phyloP scores from a whole-genome alignment of 2,888 invertebrate genomes.

The Chalcis sispes region DNA sequence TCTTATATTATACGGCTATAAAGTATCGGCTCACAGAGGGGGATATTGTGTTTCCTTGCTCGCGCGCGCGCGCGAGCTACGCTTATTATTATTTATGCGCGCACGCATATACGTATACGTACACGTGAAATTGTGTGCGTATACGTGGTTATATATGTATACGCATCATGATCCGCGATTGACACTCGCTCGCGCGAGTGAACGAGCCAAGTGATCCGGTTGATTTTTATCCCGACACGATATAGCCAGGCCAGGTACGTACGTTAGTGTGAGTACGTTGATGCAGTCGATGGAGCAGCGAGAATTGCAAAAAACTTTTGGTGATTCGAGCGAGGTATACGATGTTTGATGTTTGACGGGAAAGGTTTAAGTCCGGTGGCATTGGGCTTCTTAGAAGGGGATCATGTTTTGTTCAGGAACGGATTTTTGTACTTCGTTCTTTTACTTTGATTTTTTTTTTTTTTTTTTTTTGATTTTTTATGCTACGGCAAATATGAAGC shows the following conservation, averaged over 20 bases:
- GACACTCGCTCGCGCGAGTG: background rate
- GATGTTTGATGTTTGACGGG: no score
- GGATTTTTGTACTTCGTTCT: no score
- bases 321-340: no score
- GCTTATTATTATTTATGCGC: background rate
- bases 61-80: no score
- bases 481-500: no score
- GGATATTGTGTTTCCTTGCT: slow-evolving; percentile 45
- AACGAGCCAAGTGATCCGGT: no score
- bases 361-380: slow-evolving; percentile 1
- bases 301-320: slow-evolving; percentile 42
- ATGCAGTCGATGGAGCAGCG: slow-evolving; percentile 12
- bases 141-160: background rate
- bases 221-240: slow-evolving; percentile 13
- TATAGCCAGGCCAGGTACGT: no score
- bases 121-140: background rate
- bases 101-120: background rate
- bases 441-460: no score
- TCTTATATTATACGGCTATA: slow-evolving; percentile 50
- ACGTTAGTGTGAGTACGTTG: no score
- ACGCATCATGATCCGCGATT: background rate
- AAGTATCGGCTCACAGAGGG: slow-evolving; percentile 51
- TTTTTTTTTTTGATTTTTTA: no score
- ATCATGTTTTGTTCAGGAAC: slow-evolving; percentile 35
- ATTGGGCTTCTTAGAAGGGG: background rate